A percentile compares a stretch with the other conserved stretches of the same genome.
Conservation (phyloP, 2,113 vertebrate genomes). For the Cacatua alba region DNA sequence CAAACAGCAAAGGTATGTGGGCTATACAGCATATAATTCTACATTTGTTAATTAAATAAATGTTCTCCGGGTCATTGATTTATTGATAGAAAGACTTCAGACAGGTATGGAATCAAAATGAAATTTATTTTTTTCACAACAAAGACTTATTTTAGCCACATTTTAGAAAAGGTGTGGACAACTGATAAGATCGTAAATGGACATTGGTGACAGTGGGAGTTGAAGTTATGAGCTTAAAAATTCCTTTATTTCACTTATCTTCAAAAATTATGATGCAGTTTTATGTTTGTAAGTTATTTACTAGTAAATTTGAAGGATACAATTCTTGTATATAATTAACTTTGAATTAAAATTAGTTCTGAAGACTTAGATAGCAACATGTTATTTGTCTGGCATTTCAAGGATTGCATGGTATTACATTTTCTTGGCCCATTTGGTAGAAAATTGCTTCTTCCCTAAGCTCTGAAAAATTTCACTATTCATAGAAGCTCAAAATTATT, state of each 20-base stretch:
- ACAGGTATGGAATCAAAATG: rapidly evolving
- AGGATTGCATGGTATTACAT: not conserved
- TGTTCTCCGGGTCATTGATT: not conserved
- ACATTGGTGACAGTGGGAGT: not conserved
- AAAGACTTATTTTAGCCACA: not conserved
- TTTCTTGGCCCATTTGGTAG: not conserved
- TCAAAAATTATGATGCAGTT: not conserved
- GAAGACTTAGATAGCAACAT: not conserved
- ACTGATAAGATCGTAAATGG: not conserved
- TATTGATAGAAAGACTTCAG: not conserved
- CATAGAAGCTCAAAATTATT: not conserved
- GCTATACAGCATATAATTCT: not conserved
- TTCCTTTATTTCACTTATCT: not conserved
- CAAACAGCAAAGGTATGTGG: not conserved
- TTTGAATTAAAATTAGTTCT: not conserved
- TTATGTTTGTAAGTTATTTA: not conserved
- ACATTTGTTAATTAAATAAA: not conserved
- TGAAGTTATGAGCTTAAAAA: not conserved
- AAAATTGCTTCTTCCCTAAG: not conserved
- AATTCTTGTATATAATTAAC: not conserved
- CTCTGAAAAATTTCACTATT: not conserved
- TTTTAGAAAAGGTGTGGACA: not conserved
- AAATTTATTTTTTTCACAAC: not conserved
- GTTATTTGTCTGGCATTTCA: not conserved
- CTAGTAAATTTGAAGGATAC: not conserved